Evolutionary conservation across 1,140 invertebrate species (phyloP), one percentile per base, ranked within the genome.

Genomic region (Leptinotarsa lineolata): DNA sequence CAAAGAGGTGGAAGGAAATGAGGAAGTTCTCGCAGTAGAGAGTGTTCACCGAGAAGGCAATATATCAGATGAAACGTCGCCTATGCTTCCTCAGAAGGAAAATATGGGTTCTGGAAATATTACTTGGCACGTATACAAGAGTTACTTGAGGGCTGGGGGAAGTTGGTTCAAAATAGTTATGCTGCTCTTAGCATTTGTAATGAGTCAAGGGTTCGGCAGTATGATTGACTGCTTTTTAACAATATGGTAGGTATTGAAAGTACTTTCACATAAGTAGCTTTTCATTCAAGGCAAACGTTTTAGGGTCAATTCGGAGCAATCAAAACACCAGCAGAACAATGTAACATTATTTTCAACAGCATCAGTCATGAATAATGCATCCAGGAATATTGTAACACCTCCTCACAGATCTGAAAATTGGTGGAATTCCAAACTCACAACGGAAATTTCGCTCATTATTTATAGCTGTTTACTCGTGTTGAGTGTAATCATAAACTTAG

Each of bases 391-490:
- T 6, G 15, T 63, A 30, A 21, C 61, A 18, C 21, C 61, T 21
- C 20, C 21, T 20, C 15, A 15, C 21, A 22, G 61, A 15, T 24
- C 61, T 63, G 21, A 63, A 13, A 21, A 30, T 30, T 18, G 4
- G 16, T 3, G 95, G 97, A 79, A 92, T 95, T 80, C 85, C 83
- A 11, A 95, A 97, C 91, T 97, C 96, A 79, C 84, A 85, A n/a
- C 91, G 90, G 63, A 90, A 13, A 45, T 54, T 13, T 48, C 97
- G 1, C 89, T 95, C 39, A 86, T 91, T 4, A 91, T 93, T 0
- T 93, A 92, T 0, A 95, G 96, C 88, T 86, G 89, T 6, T 96
- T 97, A 84, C 97, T 97, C 83, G 94, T 95, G 75, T 91, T 90
- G 0, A 78, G 88, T 18, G 85, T 91, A 2, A 70, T 87, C 3